Percentiles rank a stretch among this genome's conserved stretches.
phyloP scores from a whole-genome alignment of 2,113 vertebrate genomes.

The Mormoops blainvillei region DNA sequence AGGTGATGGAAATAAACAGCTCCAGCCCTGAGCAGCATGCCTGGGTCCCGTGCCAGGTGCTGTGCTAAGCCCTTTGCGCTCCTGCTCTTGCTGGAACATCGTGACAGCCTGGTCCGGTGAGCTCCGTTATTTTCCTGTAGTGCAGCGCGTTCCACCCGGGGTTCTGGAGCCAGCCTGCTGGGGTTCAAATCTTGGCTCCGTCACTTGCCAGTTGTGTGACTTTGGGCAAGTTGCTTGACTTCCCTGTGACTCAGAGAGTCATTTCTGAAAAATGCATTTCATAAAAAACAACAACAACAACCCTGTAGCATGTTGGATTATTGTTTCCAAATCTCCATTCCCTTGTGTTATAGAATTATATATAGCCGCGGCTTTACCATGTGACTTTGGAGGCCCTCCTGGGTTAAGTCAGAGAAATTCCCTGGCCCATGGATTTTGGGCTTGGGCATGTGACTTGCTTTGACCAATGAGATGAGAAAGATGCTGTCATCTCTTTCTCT shows the following conservation, averaged over 20 bases:
- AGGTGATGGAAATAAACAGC: background rate
- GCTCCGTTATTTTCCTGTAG: background rate
- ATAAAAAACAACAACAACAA: background rate
- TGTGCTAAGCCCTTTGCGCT: background rate
- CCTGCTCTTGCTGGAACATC: background rate
- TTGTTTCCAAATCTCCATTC: background rate
- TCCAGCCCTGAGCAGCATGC: rapidly evolving
- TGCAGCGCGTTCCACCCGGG: background rate
- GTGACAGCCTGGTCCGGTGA: background rate
- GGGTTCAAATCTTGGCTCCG: background rate
- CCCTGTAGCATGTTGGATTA: background rate
- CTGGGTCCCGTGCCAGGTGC: background rate
- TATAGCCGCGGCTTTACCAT: background rate
- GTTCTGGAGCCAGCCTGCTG: background rate
- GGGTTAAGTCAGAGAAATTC: background rate
- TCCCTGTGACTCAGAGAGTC: background rate
- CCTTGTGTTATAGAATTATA: background rate
- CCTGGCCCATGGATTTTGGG: background rate
- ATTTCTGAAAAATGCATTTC: background rate
- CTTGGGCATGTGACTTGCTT: background rate
- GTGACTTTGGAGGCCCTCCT: background rate
- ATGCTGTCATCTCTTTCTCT: background rate
- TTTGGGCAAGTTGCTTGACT: background rate
- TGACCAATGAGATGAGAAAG: background rate
- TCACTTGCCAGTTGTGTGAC: background rate